Evolutionary conservation across 2,113 vertebrate genomes (phyloP).

Genomic region (Irena cyanogastra): DNA sequence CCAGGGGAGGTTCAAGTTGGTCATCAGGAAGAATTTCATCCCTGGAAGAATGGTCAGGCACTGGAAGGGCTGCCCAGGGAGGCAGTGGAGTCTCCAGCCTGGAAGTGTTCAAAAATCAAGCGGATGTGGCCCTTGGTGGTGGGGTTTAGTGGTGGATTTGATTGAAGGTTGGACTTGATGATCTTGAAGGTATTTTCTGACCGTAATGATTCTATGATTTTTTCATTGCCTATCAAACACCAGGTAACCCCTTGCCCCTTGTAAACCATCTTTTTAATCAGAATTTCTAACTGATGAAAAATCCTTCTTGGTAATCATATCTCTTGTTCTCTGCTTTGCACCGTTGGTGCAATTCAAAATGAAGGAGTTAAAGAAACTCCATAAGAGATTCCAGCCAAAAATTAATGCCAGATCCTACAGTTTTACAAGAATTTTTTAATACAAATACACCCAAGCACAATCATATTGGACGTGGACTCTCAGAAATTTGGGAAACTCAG

Average conservation of each 20-base stretch:
- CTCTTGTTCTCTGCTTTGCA: neutral
- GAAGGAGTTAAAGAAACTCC: neutral
- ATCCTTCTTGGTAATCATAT: fast-evolving
- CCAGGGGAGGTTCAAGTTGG: fast-evolving
- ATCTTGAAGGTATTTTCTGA: neutral
- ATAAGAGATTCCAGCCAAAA: neutral
- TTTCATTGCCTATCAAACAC: neutral
- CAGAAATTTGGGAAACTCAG: fast-evolving
- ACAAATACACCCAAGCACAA: fast-evolving
- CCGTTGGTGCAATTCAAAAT: neutral
- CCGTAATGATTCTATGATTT: neutral
- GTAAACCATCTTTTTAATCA: neutral
- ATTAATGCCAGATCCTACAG: neutral
- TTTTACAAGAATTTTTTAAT: neutral
- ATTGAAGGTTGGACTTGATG: neutral
- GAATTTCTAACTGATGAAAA: neutral
- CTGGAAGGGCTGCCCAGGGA: neutral
- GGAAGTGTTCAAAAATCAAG: neutral
- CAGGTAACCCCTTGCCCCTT: neutral
- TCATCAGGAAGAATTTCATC: neutral
- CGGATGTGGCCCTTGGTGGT: neutral
- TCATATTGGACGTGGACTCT: fast-evolving
- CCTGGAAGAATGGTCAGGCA: too few species aligned
- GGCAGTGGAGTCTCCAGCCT: neutral
- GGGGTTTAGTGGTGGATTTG: neutral